Evolutionary conservation across 2,797 vertebrate species (phyloP).

Genomic region (Sebastiscus albofasciatus): DNA sequence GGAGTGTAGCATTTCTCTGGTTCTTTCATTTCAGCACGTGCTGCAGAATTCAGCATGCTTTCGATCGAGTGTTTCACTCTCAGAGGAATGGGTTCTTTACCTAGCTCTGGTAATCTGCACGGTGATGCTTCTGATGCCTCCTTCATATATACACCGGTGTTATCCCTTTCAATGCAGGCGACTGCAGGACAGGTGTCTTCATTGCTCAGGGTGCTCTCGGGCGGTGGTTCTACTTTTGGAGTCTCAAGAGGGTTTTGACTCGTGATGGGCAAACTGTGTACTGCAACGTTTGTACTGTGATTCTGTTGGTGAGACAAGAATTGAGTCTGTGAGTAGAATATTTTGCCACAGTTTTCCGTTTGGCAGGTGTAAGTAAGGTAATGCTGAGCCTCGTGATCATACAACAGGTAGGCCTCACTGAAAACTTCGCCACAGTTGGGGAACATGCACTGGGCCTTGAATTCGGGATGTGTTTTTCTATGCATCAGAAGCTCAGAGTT

Average conservation of each 20-base stretch:
- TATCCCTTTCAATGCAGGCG: constrained; percentile 50
- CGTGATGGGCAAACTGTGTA: constrained; percentile 51
- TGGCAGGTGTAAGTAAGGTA: constrained; percentile 97
- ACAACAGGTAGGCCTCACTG: constrained; percentile 95
- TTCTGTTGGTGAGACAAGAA: constrained; percentile 90
- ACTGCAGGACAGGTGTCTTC: constrained; percentile 31
- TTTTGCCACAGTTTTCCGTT: constrained; percentile 90
- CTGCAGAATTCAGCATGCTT: constrained; percentile 74
- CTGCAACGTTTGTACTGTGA: constrained; percentile 79
- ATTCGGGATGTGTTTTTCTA: constrained; percentile 92
- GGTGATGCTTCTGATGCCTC: constrained; percentile 58
- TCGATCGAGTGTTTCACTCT: constrained; percentile 80
- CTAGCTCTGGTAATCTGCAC: constrained; percentile 52
- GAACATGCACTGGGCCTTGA: constrained; percentile 98
- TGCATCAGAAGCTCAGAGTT: constrained; percentile 96
- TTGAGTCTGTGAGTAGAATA: constrained; percentile 92
- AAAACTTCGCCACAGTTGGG: constrained; percentile 96
- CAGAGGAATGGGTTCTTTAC: constrained; percentile 55
- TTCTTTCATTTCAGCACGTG: constrained; percentile 52
- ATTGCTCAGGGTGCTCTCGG: constrained; percentile 28
- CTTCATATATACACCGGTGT: constrained; percentile 42
- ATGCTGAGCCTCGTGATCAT: constrained; percentile 99
- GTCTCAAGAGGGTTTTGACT: constrained; percentile 69
- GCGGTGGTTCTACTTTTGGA: constrained; percentile 43
- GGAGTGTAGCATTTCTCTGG: constrained; percentile 77